Conservation (phyloP, 1,140 invertebrate genomes). For the Tenebrio molitor region DNA sequence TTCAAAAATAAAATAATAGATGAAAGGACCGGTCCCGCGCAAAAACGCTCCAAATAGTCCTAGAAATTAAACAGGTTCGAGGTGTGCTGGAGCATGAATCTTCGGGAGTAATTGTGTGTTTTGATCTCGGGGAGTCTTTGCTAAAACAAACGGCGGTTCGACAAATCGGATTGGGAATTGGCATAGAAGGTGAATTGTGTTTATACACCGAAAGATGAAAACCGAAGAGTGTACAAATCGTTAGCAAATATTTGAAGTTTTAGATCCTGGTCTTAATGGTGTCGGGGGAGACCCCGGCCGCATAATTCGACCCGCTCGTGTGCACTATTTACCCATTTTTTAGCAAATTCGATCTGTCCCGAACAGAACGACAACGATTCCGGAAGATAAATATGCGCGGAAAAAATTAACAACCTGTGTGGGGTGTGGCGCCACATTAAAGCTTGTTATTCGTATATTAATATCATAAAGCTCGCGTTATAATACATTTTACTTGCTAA, state of each 20-base stretch:
- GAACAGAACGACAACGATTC: no score
- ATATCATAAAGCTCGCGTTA: slow-evolving; percentile 35
- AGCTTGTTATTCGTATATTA: slow-evolving; percentile 38
- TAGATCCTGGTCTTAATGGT: slow-evolving; percentile 26
- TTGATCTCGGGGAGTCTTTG: slow-evolving; percentile 2
- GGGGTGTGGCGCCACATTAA: slow-evolving; percentile 23
- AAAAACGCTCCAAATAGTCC: neutral
- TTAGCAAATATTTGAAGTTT: slow-evolving; percentile 35
- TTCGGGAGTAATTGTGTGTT: neutral
- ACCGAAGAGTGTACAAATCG: slow-evolving; percentile 35
- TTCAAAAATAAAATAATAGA: slow-evolving; percentile 7
- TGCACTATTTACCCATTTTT: slow-evolving; percentile 30
- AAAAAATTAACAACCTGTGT: slow-evolving; percentile 18
- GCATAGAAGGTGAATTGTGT: slow-evolving; percentile 24
- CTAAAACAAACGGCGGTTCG: slow-evolving; percentile 45
- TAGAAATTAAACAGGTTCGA: no score
- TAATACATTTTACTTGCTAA: slow-evolving; percentile 38
- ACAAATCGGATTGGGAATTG: slow-evolving; percentile 49
- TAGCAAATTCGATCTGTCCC: slow-evolving; percentile 1
- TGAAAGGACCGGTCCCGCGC: slow-evolving; percentile 1
- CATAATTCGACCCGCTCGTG: slow-evolving; percentile 9
- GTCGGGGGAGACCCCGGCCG: slow-evolving; percentile 6
- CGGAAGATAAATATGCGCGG: no score
- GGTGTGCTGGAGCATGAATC: no score
- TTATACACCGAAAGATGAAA: slow-evolving; percentile 20